Conservation (phyloP, 2,888 invertebrate species). For the Bugulina stolonifera region DNA sequence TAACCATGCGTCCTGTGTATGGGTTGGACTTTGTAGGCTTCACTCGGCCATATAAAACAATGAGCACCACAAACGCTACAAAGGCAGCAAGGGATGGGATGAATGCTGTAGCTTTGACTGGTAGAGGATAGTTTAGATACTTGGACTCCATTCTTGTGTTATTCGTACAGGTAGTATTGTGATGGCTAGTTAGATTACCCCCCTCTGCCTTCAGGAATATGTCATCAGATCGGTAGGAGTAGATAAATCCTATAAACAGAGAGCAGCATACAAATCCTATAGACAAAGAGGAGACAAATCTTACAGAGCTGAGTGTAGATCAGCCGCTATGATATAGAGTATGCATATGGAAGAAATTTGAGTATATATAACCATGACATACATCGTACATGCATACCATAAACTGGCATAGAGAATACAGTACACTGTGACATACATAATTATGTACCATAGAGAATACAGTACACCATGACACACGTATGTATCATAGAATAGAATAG, state of each 20-base stretch:
- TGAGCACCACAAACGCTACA: conserved; percentile 40
- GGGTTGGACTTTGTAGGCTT: conserved; percentile 40
- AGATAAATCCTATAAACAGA: conserved; percentile 7
- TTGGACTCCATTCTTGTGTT: conserved; percentile 56
- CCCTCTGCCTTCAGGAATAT: neutral
- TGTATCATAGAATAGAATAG: too few species aligned
- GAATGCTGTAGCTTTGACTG: conserved; percentile 54
- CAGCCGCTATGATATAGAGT: too few species aligned
- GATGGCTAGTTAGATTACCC: neutral
- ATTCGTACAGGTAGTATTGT: conserved; percentile 43
- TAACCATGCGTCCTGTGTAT: conserved; percentile 41
- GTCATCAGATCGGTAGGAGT: neutral
- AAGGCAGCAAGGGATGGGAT: conserved; percentile 49
- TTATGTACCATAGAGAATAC: too few species aligned
- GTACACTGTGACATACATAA: too few species aligned
- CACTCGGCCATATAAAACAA: conserved; percentile 42
- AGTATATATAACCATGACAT: too few species aligned
- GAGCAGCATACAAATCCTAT: neutral
- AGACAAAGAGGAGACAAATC: too few species aligned
- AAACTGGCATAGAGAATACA: too few species aligned
- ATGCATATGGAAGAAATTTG: too few species aligned
- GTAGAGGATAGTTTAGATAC: conserved; percentile 51
- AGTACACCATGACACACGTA: too few species aligned
- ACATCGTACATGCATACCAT: too few species aligned
- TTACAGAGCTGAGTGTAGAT: too few species aligned